Percentiles rank a stretch among this genome's conserved stretches.
Evolutionary conservation across 1,140 invertebrate genomes (phyloP).

Genomic region (Lethrus apterus): DNA sequence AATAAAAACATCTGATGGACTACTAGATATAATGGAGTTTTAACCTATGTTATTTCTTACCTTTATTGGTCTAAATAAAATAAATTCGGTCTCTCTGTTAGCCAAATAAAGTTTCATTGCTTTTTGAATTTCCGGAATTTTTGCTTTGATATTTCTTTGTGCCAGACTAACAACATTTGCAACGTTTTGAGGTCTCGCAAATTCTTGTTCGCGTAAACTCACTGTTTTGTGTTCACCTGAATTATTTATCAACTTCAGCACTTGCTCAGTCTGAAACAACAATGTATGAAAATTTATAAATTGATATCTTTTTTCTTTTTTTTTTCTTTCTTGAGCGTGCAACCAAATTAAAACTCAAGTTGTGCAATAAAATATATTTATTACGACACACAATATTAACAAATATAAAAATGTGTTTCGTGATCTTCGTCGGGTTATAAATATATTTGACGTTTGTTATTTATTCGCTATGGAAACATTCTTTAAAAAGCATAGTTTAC

Average conservation of each 20-base stretch:
- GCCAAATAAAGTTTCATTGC: slow-evolving; percentile 92
- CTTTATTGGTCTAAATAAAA: slow-evolving; percentile 87
- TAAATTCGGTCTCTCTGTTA: slow-evolving; percentile 95
- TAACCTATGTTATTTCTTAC: slow-evolving; percentile 43
- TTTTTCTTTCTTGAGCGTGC: too few species aligned
- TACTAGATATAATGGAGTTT: too few species aligned
- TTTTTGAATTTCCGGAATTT: slow-evolving; percentile 70
- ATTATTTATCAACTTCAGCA: slow-evolving; percentile 22
- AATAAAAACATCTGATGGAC: too few species aligned
- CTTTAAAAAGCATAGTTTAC: too few species aligned
- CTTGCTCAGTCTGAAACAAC: slow-evolving; percentile 27
- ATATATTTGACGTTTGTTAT: too few species aligned
- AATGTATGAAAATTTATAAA: slow-evolving; percentile 13
- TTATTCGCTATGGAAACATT: too few species aligned
- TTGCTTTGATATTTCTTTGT: slow-evolving; percentile 67
- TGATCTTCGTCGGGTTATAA: too few species aligned
- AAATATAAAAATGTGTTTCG: too few species aligned
- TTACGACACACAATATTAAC: too few species aligned
- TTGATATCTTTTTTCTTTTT: background rate
- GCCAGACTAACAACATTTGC: slow-evolving; percentile 51
- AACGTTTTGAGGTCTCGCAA: slow-evolving; percentile 48
- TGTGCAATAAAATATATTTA: too few species aligned
- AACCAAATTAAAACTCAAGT: too few species aligned
- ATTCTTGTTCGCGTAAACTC: slow-evolving; percentile 40
- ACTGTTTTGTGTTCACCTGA: slow-evolving; percentile 20